Evolutionary conservation across 1,140 invertebrate species (phyloP).

Genomic region (Scylla paramamosain): DNA sequence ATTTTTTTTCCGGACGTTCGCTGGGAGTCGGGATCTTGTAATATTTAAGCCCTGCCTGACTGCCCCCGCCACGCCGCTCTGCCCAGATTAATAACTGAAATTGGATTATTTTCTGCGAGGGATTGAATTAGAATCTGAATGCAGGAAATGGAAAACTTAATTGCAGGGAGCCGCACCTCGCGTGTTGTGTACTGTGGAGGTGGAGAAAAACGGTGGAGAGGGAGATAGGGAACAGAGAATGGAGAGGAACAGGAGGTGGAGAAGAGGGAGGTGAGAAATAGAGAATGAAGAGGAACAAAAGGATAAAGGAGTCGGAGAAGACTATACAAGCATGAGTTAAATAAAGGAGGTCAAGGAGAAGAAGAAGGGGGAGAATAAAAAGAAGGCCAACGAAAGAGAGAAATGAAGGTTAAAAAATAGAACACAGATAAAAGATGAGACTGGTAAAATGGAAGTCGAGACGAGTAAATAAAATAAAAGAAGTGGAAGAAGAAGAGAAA

Average conservation of each 20-base stretch:
- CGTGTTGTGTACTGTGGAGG: slow-evolving; percentile 18
- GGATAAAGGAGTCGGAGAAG: too few relatives aligned
- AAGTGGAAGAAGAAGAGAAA: too few relatives aligned
- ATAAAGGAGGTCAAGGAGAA: too few relatives aligned
- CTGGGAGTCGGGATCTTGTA: background rate
- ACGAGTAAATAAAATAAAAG: too few relatives aligned
- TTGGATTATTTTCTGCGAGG: slow-evolving; percentile 47
- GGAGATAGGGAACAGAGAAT: background rate
- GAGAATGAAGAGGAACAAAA: too few relatives aligned
- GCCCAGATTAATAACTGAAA: slow-evolving; percentile 43
- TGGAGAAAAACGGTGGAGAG: background rate
- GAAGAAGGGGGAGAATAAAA: too few relatives aligned
- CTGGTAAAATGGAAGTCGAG: too few relatives aligned
- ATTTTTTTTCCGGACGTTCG: background rate
- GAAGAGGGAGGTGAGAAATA: too few relatives aligned
- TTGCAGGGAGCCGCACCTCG: slow-evolving; percentile 28
- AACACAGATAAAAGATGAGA: too few relatives aligned
- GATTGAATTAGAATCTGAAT: slow-evolving; percentile 48
- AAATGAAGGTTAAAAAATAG: too few relatives aligned
- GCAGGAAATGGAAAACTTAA: slow-evolving; percentile 57
- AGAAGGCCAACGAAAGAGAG: too few relatives aligned
- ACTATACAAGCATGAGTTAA: too few relatives aligned
- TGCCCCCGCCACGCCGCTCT: background rate
- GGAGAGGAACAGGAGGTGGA: background rate
- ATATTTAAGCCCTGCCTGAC: slow-evolving; percentile 24